phyloP scores from a whole-genome alignment of 2,888 invertebrate genomes.

The Ernsta delagoae region DNA sequence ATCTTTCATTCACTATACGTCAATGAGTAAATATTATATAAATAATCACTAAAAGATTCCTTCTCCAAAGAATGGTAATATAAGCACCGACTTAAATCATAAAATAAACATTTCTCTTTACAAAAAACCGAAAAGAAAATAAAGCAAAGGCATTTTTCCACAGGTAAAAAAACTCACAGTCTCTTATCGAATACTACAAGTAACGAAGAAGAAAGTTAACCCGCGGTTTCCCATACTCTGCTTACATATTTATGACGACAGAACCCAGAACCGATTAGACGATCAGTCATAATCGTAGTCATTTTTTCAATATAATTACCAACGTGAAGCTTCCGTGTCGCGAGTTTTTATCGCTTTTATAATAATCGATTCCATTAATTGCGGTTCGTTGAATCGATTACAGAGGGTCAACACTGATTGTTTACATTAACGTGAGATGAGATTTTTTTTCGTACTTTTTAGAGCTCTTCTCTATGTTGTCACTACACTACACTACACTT shows the following conservation, averaged over 20 bases:
- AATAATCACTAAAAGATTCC: no score
- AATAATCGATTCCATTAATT: conserved; percentile 67
- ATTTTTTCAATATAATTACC: conserved; percentile 66
- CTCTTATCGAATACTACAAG: conserved; percentile 28
- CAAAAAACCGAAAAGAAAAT: conserved; percentile 1
- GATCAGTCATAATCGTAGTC: conserved; percentile 65
- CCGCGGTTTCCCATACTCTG: conserved; percentile 67
- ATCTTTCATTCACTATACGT: no score
- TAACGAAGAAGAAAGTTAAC: conserved; percentile 70
- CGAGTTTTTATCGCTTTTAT: conserved; percentile 62
- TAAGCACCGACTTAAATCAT: background rate
- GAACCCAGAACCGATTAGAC: conserved; percentile 58
- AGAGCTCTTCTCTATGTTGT: conserved; percentile 1
- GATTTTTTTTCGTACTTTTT: conserved; percentile 14
- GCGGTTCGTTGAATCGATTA: conserved; percentile 68
- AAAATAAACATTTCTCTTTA: background rate
- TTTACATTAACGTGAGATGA: conserved; percentile 35
- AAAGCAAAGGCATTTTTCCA: conserved; percentile 12
- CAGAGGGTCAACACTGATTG: conserved; percentile 51
- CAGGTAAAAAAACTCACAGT: conserved; percentile 25
- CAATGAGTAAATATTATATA: no score
- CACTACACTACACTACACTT: background rate
- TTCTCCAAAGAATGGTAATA: background rate
- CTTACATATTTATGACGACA: conserved; percentile 60
- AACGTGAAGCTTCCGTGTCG: conserved; percentile 68